Evolutionary conservation across 2,113 vertebrate species (phyloP), one percentile per base, ranked within the genome.

Genomic region (Spermophilus dauricus): DNA sequence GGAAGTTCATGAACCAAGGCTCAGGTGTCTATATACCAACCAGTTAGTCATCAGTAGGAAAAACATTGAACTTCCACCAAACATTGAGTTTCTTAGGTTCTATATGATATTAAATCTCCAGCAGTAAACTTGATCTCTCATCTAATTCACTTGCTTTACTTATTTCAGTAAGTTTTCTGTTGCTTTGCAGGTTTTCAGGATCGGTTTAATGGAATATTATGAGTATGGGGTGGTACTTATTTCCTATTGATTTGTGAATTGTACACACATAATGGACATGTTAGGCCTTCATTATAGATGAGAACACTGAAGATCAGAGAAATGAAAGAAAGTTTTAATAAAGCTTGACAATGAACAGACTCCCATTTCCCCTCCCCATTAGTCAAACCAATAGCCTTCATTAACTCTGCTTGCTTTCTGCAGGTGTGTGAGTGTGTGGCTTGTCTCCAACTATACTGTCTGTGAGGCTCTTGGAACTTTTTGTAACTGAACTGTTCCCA

Each of bases 171-270:
- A 61, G 37, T 30, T 90, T 76, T 69, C 48, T 11, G 3, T 58
- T 56, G 70, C 42, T 32, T 58, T 34, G 45, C 20, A 20, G 45
- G 24, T 84, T 63, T 91, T 70, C 51, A 67, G 3, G 10, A 65
- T 90, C 58, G 34, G 45, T 95, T 75, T 85, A 9, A 16, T 28
- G 24, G 61, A 42, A 18, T 34, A 81, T 69, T 85, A 30, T 83
- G 39, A 89, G 53, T 48, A 89, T 8, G 42, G 7, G 24, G 17
- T 22, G 0, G 83, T 28, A 16, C 80, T 39, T 11, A 5, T 42
- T 94, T 95, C 63, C 53, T 18, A 45, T 73, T 87, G 51, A 82
- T 34, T 94, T 96, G 51, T 76, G 73, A 65, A 73, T 14, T 69
- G 13, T 39, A 51, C 22, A 85, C 14, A 77, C 20, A 53, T 42